phyloP scores from a whole-genome alignment of 2,888 invertebrate species.

The Lithophane socia region DNA sequence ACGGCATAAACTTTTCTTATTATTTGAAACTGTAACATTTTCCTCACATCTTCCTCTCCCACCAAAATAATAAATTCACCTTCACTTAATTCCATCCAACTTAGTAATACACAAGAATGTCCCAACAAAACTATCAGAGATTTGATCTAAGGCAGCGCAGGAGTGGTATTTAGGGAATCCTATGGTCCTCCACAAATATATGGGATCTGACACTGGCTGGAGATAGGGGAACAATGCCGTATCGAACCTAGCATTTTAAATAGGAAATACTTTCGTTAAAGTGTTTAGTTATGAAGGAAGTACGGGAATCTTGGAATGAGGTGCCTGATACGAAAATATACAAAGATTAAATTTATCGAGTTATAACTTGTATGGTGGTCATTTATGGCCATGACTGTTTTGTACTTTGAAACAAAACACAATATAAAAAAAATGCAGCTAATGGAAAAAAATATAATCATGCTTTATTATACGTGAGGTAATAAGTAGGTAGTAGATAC shows the following conservation, averaged over 20 bases:
- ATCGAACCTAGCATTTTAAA: slow-evolving; percentile 55
- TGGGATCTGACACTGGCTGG: slow-evolving; percentile 51
- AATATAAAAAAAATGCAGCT: neutral
- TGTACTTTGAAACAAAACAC: neutral
- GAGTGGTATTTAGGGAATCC: slow-evolving; percentile 64
- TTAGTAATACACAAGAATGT: slow-evolving; percentile 44
- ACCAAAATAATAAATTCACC: neutral
- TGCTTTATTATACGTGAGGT: too few relatives aligned
- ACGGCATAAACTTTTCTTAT: neutral
- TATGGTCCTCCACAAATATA: slow-evolving; percentile 55
- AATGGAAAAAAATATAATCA: neutral
- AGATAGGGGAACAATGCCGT: slow-evolving; percentile 62
- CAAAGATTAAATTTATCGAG: neutral
- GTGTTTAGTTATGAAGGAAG: slow-evolving; percentile 15
- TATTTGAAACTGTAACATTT: neutral
- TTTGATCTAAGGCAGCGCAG: slow-evolving; percentile 55
- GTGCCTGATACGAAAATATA: slow-evolving; percentile 2
- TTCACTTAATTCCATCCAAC: slow-evolving; percentile 38
- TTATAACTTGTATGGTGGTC: neutral
- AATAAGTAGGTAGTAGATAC: too few relatives aligned
- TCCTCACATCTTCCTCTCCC: neutral
- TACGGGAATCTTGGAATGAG: slow-evolving; percentile 5
- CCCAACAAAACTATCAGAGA: slow-evolving; percentile 63
- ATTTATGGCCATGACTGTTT: neutral
- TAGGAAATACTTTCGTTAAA: slow-evolving; percentile 55